phyloP scores from a whole-genome alignment of 2,888 invertebrate genomes.

The Carcina quercana region DNA sequence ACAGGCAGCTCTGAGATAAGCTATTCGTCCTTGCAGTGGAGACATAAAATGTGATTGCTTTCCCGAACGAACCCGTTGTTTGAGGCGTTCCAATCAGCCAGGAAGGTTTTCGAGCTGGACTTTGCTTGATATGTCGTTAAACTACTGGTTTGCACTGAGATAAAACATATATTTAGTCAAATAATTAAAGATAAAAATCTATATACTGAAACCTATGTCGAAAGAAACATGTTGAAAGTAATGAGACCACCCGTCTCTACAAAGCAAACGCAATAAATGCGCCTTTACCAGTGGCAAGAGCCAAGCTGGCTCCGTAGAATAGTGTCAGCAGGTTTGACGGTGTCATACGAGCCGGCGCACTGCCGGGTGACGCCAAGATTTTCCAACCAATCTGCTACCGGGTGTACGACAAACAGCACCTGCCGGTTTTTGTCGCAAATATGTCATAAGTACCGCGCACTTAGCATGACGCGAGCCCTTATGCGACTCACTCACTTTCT shows the following conservation, averaged over 20 bases:
- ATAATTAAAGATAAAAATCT: too few relatives aligned
- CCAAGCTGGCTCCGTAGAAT: conserved; percentile 9
- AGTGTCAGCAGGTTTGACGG: conserved; percentile 38
- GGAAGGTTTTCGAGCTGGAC: neutral
- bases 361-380: conserved; percentile 25
- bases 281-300: too few relatives aligned
- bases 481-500: conserved; percentile 22
- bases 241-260: too few relatives aligned
- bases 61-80: conserved; percentile 40
- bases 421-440: conserved; percentile 41
- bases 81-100: conserved; percentile 34
- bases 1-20: neutral
- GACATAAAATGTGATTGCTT: conserved; percentile 51
- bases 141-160: conserved; percentile 4
- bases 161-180: too few relatives aligned
- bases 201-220: too few relatives aligned
- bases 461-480: conserved; percentile 42
- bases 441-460: conserved; percentile 35
- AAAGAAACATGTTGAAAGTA: too few relatives aligned
- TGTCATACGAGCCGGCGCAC: conserved; percentile 32
- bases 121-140: neutral
- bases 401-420: conserved; percentile 39
- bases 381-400: conserved; percentile 45
- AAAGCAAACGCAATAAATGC: too few relatives aligned
- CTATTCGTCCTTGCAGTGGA: conserved; percentile 8